Conservation (phyloP, 1,140 invertebrate species). For the Stenopsyche tienmushanensis region DNA sequence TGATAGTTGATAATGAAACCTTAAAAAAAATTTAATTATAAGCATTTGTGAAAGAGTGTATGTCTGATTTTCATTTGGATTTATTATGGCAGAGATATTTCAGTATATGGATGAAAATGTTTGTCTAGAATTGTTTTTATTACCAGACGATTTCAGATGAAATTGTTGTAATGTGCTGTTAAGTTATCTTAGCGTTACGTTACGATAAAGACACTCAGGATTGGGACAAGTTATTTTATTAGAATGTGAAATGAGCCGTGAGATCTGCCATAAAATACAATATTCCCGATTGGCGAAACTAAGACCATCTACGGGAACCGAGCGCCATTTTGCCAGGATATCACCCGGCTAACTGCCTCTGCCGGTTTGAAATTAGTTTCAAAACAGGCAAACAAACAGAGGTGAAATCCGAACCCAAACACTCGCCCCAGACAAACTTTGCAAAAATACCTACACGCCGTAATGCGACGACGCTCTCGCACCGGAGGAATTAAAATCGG, state of each 20-base stretch:
- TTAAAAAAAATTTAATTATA: too few relatives aligned
- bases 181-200: too few relatives aligned
- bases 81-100: too few relatives aligned
- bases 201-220: too few relatives aligned
- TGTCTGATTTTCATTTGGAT: too few relatives aligned
- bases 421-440: background rate
- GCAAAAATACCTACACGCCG: too few relatives aligned
- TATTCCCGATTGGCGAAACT: slow-evolving; percentile 7
- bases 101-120: too few relatives aligned
- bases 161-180: too few relatives aligned
- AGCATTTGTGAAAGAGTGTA: too few relatives aligned
- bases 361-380: slow-evolving; percentile 32
- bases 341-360: slow-evolving; percentile 17
- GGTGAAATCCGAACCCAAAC: slow-evolving; percentile 3
- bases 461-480: background rate
- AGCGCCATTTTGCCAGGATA: slow-evolving; percentile 7
- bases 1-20: too few relatives aligned
- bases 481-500: background rate
- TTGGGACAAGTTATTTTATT: background rate
- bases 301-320: slow-evolving; percentile 11
- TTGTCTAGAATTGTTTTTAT: too few relatives aligned
- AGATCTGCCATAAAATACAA: background rate
- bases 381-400: slow-evolving; percentile 28
- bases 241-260: slow-evolving; percentile 8
- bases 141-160: too few relatives aligned